Evolutionary conservation across 2,113 vertebrate genomes (phyloP), one percentile per base, ranked within the genome.

Genomic region (Casuarius casuarius): DNA sequence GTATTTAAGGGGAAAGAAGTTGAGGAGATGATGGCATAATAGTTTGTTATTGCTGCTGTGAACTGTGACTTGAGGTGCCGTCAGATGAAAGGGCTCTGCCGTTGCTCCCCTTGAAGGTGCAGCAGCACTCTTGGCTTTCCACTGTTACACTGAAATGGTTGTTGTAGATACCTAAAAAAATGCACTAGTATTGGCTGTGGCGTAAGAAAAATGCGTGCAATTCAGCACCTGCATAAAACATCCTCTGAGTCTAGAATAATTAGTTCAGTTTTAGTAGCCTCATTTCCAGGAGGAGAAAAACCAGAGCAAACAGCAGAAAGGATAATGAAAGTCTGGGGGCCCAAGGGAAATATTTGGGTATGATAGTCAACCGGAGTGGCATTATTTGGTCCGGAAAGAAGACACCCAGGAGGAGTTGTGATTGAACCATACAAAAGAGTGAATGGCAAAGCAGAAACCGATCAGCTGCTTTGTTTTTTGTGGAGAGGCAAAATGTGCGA

Each of bases 231-330:
- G 25, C 35, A n/a, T 54, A 82, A 96, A 92, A 35, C 44, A 95
- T 90, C 63, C 71, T 95, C 54, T 67, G 81, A 82, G 78, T 78
- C 84, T 75, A 68, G 42, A 94, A 31, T 83, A 95, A 97, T 97
- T 95, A 91, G 92, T 88, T 97, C 56, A 44, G 70, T 94, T 95
- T 75, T 66, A 35, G 86, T 88, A 96, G 89, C 87, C 94, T 97
- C 67, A 90, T 96, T 95, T 96, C 76, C 78, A 92, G 91, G 89
- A 90, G 79, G 74, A 62, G 71, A 92, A 85, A 91, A 82, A 85
- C 80, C 17, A 87, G 72, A 65, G 56, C 18, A 83, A 93, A 79
- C 42, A 71, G 59, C 72, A 73, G 92, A 77, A 91, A 76, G 94
- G 78, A 76, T 91, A 95, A 92, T 96, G 67, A 87, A 91, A 90